Conservation (phyloP, 35 echinoderm and acorn worm species). For the Lytechinus pictus region DNA sequence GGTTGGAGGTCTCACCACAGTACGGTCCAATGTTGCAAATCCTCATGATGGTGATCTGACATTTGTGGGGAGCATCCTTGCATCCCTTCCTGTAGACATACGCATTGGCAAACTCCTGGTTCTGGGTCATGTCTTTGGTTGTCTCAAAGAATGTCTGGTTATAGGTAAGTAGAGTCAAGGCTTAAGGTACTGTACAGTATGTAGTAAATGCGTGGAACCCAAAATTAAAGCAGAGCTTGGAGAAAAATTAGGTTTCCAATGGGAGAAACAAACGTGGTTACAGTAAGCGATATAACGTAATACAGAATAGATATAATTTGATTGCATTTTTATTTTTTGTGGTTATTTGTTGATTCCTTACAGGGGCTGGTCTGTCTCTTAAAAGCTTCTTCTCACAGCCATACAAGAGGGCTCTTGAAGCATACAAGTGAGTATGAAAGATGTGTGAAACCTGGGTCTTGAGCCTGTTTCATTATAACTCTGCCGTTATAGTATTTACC, state of each 20-base stretch:
- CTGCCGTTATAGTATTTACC: no score
- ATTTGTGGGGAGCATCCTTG: constrained; percentile 80
- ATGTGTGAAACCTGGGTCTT: no score
- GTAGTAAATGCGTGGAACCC: no score
- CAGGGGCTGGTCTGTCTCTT: constrained; percentile 88
- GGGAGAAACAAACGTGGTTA: no score
- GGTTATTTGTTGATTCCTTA: not conserved
- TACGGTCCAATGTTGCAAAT: constrained; percentile 55
- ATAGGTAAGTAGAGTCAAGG: constrained; percentile 72
- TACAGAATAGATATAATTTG: no score
- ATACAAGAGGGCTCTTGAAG: constrained; percentile 74
- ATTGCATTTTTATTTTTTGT: no score
- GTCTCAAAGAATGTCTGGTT: constrained; percentile 86
- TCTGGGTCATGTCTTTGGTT: constrained; percentile 96
- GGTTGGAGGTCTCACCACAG: constrained; percentile 92
- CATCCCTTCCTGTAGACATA: constrained; percentile 88
- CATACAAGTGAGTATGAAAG: constrained; percentile 80
- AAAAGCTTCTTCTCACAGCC: constrained; percentile 95
- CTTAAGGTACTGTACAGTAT: no score
- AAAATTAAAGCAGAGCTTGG: no score
- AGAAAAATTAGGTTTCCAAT: no score
- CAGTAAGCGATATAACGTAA: no score
- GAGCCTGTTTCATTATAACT: no score
- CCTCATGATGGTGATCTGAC: constrained; percentile 96
- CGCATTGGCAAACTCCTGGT: constrained; percentile 88